phyloP scores from a whole-genome alignment of 2,888 invertebrate genomes.

The Coecobrya sp. region DNA sequence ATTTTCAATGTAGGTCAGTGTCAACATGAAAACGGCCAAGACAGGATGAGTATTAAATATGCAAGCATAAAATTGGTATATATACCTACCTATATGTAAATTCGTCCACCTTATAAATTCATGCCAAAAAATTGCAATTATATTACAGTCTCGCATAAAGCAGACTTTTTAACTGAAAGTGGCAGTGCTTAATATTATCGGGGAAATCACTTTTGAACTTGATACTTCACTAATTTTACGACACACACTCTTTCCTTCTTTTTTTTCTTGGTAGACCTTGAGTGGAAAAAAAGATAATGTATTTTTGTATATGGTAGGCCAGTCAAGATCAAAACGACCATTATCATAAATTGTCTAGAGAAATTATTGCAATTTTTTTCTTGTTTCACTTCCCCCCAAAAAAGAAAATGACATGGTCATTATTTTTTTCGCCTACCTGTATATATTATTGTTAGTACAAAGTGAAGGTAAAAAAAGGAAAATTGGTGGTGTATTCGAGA shows the following conservation, averaged over 20 bases:
- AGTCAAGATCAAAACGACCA: constrained; percentile 19
- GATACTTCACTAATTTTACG: constrained; percentile 25
- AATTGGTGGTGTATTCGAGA: not conserved
- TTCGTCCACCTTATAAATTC: not conserved
- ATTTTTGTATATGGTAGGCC: not conserved
- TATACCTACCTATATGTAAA: not conserved
- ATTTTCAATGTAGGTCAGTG: constrained; percentile 73
- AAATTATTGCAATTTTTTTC: not conserved
- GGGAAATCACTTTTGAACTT: constrained; percentile 61
- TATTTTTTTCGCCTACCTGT: not conserved
- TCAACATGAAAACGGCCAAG: constrained; percentile 50
- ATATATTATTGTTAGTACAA: not conserved
- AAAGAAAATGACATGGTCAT: not conserved
- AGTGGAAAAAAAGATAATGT: not conserved
- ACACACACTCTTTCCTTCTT: not conserved
- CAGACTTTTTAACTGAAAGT: not conserved
- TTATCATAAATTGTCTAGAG: not conserved
- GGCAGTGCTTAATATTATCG: constrained; percentile 1
- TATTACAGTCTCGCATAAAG: not conserved
- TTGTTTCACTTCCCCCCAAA: not conserved
- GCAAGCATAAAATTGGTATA: not conserved
- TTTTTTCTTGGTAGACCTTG: constrained; percentile 31
- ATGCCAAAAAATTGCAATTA: not conserved
- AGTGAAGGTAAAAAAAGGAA: constrained; percentile 3
- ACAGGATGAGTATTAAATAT: not conserved